Evolutionary conservation across 2,888 invertebrate species (phyloP), one percentile per base, ranked within the genome.

Genomic region (Alentia gelatinosa): DNA sequence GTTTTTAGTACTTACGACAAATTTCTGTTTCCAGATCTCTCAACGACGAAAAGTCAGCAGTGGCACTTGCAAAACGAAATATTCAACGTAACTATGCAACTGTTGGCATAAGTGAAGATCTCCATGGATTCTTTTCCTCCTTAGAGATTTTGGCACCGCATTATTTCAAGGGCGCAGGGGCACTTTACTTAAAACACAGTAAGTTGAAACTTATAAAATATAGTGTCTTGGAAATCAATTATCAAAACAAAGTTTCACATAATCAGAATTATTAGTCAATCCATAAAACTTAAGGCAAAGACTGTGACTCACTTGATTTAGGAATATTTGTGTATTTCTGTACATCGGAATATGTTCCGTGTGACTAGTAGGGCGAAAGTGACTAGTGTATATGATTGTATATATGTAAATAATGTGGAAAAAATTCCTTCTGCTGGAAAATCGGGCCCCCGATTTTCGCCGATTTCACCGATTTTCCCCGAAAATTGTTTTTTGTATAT

Each of bases 131-230:
- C 35, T 86, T 86, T 47, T 47, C 42, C 9, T 42, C 30, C 4
- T 23, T 86, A 12, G 86, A 86, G 23, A 47, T 86, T 0, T 30
- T 86, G 7, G 40, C 50, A 1, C 86, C 86, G 12, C 86, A 86
- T 1, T 42, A 26, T 9, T 86, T 86, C 35, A 30, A 30, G 30
- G 50, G 50, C 7, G 86, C 86, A 3, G 50, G 5, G 3, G 5
- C 47, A 30, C 1, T 33, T 26, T 86, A 86, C 47, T n/a, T 42
- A 47, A 86, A 86, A 47, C 86, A 86, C 47, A 86, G 86, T 86
- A 86, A 86, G 86, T 39, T n/a, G 7, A 47, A 47, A 47, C n/a
- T 19, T 56, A n/a, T n/a, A n/a, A 56, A n/a, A 7, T 47, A 19
- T 7, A 47, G n/a, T n/a, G n/a, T n/a, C n/a, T n/a, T n/a, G n/a